phyloP scores from a whole-genome alignment of 2,888 invertebrate genomes.

The Drosophila diplacantha region DNA sequence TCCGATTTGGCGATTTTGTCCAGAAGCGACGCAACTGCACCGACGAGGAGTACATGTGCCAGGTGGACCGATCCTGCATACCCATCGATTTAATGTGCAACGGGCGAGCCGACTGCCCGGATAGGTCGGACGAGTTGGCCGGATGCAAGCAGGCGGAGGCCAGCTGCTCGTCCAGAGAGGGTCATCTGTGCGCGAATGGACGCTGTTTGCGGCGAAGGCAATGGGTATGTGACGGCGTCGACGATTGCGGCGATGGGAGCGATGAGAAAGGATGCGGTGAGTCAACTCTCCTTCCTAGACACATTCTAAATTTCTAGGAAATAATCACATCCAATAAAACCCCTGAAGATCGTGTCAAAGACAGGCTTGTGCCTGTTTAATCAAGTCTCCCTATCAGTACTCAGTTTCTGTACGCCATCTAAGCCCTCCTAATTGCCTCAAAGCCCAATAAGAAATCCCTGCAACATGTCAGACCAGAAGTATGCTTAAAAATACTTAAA shows the following conservation, averaged over 20 bases:
- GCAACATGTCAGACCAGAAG: background rate
- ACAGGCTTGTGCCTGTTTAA: background rate
- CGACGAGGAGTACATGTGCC: slow-evolving; percentile 73
- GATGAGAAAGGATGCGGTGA: slow-evolving; percentile 80
- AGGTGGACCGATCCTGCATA: slow-evolving; percentile 80
- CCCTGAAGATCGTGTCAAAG: background rate
- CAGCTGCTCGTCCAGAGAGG: slow-evolving; percentile 78
- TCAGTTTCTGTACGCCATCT: too few species aligned
- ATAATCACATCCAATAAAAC: too few species aligned
- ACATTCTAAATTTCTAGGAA: background rate
- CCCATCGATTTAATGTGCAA: slow-evolving; percentile 84
- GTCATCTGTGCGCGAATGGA: slow-evolving; percentile 81
- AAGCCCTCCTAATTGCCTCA: background rate
- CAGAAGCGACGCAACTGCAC: slow-evolving; percentile 61
- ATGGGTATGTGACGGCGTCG: slow-evolving; percentile 80
- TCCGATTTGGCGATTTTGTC: slow-evolving; percentile 35
- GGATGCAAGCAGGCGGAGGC: slow-evolving; percentile 76
- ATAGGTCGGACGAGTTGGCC: slow-evolving; percentile 83
- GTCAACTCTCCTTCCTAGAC: slow-evolving; percentile 33
- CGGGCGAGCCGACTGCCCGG: slow-evolving; percentile 84
- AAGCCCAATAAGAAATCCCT: background rate
- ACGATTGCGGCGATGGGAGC: slow-evolving; percentile 81
- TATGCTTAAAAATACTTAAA: background rate
- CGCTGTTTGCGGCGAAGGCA: slow-evolving; percentile 79
- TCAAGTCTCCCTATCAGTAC: background rate